Conservation (phyloP, 2,888 invertebrate genomes). For the Coenonympha glycerion region DNA sequence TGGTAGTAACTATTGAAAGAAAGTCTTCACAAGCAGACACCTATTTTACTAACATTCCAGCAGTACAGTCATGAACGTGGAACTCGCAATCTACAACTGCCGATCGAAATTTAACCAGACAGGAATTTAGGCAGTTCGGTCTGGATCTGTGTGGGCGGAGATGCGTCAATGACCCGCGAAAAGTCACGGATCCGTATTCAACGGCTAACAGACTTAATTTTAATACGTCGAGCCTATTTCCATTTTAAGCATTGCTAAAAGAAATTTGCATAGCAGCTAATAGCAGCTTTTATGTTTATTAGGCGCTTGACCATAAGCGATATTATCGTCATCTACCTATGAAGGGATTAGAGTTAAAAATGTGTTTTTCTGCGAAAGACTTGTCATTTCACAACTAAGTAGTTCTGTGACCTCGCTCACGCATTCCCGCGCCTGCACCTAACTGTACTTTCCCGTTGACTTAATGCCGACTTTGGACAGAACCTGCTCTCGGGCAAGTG, state of each 20-base stretch:
- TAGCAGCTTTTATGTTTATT: background rate
- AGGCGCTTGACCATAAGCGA: background rate
- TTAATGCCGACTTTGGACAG: constrained; percentile 72
- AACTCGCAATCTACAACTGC: constrained; percentile 16
- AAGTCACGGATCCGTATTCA: constrained; percentile 73
- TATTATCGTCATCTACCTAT: background rate
- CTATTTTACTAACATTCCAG: background rate
- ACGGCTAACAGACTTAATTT: constrained; percentile 28
- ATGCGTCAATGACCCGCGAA: constrained; percentile 73
- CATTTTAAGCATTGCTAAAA: background rate
- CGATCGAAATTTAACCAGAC: constrained; percentile 23
- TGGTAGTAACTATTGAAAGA: too few species aligned
- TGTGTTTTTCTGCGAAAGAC: constrained; percentile 63
- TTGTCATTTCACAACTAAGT: constrained; percentile 74
- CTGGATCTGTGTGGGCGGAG: constrained; percentile 63
- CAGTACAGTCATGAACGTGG: constrained; percentile 8
- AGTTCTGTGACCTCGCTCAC: constrained; percentile 77
- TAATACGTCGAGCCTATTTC: constrained; percentile 7
- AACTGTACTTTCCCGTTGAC: constrained; percentile 76
- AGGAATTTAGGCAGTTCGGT: constrained; percentile 40
- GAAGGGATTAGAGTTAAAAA: constrained; percentile 33
- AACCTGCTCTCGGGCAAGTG: constrained; percentile 74
- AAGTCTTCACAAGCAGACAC: background rate
- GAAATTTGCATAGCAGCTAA: background rate
- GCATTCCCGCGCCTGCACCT: constrained; percentile 76